Percentiles rank a stretch among this genome's conserved stretches.
These are phyloP conservation scores for Lota lota DNA, from an alignment of 2,113 vertebrate genomes.

Conservation along the genomic window DNA sequence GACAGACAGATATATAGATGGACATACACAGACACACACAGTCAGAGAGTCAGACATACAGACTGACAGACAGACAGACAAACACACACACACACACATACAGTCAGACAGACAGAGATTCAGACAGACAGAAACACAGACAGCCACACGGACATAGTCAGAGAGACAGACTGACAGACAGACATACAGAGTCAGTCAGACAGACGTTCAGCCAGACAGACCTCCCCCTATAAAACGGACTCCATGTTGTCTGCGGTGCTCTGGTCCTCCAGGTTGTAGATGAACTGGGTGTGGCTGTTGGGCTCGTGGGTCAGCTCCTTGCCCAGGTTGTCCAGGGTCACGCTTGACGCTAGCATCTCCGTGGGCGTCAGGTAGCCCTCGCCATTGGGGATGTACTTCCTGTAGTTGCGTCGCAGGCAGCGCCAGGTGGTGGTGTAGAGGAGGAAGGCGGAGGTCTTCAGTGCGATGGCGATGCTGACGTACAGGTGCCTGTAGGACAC, in stretches of 20 bases:
- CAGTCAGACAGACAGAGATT: no score
- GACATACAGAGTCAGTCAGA: neutral
- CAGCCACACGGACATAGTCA: no score
- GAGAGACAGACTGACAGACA: neutral
- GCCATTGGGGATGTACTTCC: conserved; percentile 72
- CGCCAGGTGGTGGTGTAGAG: conserved; percentile 74
- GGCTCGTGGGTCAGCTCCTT: conserved; percentile 65
- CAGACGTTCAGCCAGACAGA: neutral
- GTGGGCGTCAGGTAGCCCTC: conserved; percentile 73
- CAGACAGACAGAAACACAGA: no score
- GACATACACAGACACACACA: no score
- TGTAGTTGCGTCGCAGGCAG: conserved; percentile 72
- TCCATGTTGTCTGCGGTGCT: conserved; percentile 73
- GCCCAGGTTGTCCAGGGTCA: conserved; percentile 73
- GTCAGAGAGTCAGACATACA: no score
- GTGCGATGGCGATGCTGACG: conserved; percentile 74
- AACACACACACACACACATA: no score
- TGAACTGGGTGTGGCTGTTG: conserved; percentile 73
- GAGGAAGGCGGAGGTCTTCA: conserved; percentile 71
- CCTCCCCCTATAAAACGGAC: conserved; percentile 68
- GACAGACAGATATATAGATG: no score
- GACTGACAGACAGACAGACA: no score
- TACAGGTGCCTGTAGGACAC: conserved; percentile 75
- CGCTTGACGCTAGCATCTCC: conserved; percentile 71
- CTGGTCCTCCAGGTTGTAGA: conserved; percentile 73